Percentiles rank a stretch among this genome's conserved stretches.
Evolutionary conservation across 2,888 invertebrate species (phyloP).

Genomic region (Chirona hameri): DNA sequence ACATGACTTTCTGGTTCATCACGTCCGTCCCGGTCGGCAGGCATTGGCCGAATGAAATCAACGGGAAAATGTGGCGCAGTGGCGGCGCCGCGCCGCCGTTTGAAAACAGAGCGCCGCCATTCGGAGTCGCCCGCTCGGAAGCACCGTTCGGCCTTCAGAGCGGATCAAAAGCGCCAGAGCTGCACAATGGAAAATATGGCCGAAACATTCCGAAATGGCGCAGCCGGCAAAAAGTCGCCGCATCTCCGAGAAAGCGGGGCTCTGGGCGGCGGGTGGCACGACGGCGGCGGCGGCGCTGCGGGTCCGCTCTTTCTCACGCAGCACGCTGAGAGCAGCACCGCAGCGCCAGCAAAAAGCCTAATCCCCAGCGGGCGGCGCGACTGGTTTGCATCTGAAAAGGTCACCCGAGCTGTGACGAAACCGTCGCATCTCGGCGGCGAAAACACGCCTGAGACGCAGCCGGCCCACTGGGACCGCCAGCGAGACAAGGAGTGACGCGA

Average conservation of each 20-base stretch:
- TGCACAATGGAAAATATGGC: background rate
- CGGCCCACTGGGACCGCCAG: background rate
- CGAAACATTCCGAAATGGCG: background rate
- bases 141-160: background rate
- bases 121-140: constrained; percentile 1
- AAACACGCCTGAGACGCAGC: background rate
- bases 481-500: background rate
- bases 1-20: constrained; percentile 23
- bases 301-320: background rate
- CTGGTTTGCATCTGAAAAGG: constrained; percentile 25
- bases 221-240: constrained; percentile 3
- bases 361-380: constrained; percentile 7
- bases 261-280: background rate
- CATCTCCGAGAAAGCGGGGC: background rate
- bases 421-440: background rate
- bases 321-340: background rate
- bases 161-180: constrained; percentile 3
- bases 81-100: background rate
- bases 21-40: background rate
- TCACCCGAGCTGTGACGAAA: background rate
- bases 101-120: constrained; percentile 25
- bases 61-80: constrained; percentile 1
- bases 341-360: background rate
- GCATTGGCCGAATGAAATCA: background rate
- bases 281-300: no score